Percentiles rank a stretch among this genome's conserved stretches.
Conservation (phyloP, 2,797 vertebrate species). For the Semaprochilodus insignis region DNA sequence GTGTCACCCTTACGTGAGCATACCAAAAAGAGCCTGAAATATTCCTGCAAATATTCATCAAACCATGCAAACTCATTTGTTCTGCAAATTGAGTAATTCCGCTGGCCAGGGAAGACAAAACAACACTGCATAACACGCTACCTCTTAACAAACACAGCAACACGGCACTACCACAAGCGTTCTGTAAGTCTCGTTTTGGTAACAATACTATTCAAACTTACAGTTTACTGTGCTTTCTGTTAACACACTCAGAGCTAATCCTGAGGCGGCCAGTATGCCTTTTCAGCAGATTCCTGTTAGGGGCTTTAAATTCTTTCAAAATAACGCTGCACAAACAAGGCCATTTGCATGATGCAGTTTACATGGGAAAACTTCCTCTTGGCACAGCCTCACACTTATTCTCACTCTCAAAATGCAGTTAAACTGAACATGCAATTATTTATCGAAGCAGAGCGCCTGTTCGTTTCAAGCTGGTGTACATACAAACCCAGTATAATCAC, state of each 20-base stretch:
- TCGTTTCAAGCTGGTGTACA: constrained; percentile 30
- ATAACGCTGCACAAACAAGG: background rate
- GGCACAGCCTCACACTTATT: constrained; percentile 34
- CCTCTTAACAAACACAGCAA: background rate
- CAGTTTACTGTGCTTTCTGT: background rate
- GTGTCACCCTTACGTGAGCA: background rate
- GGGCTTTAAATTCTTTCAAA: background rate
- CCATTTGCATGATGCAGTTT: constrained; percentile 24
- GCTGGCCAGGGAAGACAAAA: background rate
- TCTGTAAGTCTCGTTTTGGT: background rate
- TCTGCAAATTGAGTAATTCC: background rate
- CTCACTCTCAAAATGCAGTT: constrained; percentile 19
- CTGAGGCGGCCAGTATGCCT: background rate
- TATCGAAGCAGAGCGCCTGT: background rate
- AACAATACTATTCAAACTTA: background rate
- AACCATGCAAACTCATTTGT: background rate
- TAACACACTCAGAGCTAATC: constrained; percentile 4
- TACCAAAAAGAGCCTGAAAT: background rate
- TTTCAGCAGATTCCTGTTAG: background rate
- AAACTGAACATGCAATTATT: constrained; percentile 33
- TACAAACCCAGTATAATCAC: constrained; percentile 56
- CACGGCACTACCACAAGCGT: background rate
- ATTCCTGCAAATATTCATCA: background rate
- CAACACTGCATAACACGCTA: background rate
- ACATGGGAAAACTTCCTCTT: constrained; percentile 55